Evolutionary conservation across 2,113 vertebrate genomes (phyloP).

Genomic region (Reinhardtius hippoglossoides): DNA sequence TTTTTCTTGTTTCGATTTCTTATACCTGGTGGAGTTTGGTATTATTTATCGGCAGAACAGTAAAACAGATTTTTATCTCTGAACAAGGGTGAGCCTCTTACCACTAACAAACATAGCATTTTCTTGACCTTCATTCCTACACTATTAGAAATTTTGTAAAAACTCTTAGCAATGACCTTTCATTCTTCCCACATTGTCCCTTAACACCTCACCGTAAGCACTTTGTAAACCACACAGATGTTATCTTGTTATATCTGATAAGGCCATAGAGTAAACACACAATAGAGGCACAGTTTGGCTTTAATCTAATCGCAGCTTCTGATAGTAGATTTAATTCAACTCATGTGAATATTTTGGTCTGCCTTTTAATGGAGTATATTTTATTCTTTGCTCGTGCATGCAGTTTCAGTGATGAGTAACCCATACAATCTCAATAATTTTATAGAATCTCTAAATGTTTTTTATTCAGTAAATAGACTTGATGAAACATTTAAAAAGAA

Average conservation of each 20-base stretch:
- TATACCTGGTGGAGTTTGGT: conserved; percentile 17
- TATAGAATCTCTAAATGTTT: no score
- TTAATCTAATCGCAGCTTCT: background rate
- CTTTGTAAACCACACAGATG: conserved; percentile 29
- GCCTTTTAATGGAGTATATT: background rate
- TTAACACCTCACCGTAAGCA: background rate
- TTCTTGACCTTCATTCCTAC: background rate
- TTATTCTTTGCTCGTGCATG: background rate
- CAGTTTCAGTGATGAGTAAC: background rate
- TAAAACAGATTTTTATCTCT: background rate
- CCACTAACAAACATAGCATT: background rate
- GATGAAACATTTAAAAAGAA: no score
- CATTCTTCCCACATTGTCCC: conserved; percentile 2
- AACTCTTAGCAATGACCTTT: conserved; percentile 31
- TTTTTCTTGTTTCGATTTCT: background rate
- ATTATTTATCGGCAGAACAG: background rate
- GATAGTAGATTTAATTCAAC: background rate
- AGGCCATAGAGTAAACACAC: conserved; percentile 17
- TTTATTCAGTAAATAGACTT: no score
- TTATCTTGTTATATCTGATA: conserved; percentile 46
- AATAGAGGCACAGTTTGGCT: conserved; percentile 12
- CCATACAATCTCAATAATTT: background rate
- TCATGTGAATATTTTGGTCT: background rate
- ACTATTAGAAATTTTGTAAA: background rate
- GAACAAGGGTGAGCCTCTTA: background rate